Base-by-base conservation (phyloP, 2,888 invertebrate species). In the Resseliella maxima region DNA sequence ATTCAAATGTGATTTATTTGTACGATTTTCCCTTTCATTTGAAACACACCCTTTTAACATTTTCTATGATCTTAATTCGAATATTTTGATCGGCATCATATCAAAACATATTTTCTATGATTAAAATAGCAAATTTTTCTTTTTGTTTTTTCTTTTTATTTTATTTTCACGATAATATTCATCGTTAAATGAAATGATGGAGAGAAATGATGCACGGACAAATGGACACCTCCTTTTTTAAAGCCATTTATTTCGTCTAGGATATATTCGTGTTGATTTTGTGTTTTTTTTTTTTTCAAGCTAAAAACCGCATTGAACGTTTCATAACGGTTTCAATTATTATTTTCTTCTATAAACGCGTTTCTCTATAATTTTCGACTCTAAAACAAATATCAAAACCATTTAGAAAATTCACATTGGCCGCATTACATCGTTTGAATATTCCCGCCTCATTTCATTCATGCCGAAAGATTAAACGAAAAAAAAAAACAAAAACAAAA, bases 321-420 rank as follows among this genome's bases (percentile, higher is more conserved):
- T 72, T 31, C 72, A 72, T 72, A 72, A 72, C 72, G 72, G 72
- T 72, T 72, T 72, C 72, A 72, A 72, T 72, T 72, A 72, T 72
- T 35, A n/a, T 72, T 72, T 72, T 72, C 31, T 59, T 59, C 24
- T 0, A 27, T 72, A 72, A 35, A 35, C 72, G 72, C 27, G 59
- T 72, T 72, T 72, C 72, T 72, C 72, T 72, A 72, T 72, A 72
- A 72, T 72, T 72, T 72, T 72, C 72, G 15, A 18, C 18, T 72
- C 31, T 72, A 72, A 72, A 72, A 72, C 72, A 72, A 72, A 72
- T 35, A 72, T 72, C 72, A 72, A 72, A 59, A 35, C 72, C 72
- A 72, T 72, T 72, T 72, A 72, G 5, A 24, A 59, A 59, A 59
- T 59, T 2, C 59, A 15, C 15, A n/a, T 31, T 72, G 31, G n/a